A percentile compares a stretch with the other conserved stretches of the same genome.
Conservation (phyloP, 2,113 vertebrate species). For the Salvator merianae region DNA sequence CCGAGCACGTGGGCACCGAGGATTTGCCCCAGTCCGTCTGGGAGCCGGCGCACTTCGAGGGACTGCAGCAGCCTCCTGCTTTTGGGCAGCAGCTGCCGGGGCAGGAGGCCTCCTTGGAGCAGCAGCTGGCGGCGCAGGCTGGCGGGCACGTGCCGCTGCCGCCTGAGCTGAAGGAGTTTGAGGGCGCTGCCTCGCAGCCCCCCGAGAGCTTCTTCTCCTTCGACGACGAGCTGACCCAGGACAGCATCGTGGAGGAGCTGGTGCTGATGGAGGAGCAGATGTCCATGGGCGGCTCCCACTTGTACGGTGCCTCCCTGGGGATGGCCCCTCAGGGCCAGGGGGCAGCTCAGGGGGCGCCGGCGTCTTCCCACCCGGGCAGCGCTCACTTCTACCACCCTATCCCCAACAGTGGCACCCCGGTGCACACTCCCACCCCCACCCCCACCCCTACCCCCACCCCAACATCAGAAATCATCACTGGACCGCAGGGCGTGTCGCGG, state of each 20-base stretch:
- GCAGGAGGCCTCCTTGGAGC: constrained; percentile 76
- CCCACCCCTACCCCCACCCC: constrained; percentile 89
- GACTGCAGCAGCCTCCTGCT: constrained; percentile 70
- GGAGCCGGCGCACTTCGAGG: constrained; percentile 76
- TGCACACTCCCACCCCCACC: constrained; percentile 84
- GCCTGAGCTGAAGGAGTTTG: constrained; percentile 87
- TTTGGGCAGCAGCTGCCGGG: constrained; percentile 82
- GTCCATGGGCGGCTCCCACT: constrained; percentile 87
- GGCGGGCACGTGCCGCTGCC: constrained; percentile 83
- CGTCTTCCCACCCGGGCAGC: constrained; percentile 78
- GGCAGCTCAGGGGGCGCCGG: constrained; percentile 68
- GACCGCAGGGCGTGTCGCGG: constrained; percentile 81
- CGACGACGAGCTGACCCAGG: constrained; percentile 97
- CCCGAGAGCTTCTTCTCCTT: constrained; percentile 92
- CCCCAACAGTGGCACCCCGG: constrained; percentile 84
- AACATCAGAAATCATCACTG: constrained; percentile 89
- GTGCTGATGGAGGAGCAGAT: constrained; percentile 99
- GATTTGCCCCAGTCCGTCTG: constrained; percentile 85
- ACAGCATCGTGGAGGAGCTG: constrained; percentile 98
- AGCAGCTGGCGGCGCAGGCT: constrained; percentile 76
- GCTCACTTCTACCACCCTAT: constrained; percentile 83
- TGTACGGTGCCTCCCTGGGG: constrained; percentile 82
- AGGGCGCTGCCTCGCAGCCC: constrained; percentile 82
- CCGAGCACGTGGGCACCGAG: constrained; percentile 71
- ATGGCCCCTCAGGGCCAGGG: constrained; percentile 81